A percentile compares a stretch with the other conserved stretches of the same genome.
Evolutionary conservation across 1,140 invertebrate species (phyloP).

Genomic region (Hestina assimilis): DNA sequence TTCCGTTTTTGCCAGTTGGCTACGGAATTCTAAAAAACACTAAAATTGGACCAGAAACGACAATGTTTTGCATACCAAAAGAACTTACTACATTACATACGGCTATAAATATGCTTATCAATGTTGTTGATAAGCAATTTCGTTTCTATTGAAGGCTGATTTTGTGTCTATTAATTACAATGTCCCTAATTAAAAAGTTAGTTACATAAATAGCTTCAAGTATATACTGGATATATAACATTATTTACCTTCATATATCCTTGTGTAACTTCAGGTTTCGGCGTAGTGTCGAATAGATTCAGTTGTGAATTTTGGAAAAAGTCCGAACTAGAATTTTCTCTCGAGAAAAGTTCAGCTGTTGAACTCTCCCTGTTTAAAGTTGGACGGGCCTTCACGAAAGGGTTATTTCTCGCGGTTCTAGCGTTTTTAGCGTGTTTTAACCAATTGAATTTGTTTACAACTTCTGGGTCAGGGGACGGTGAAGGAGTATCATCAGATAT

Average conservation of each 20-base stretch:
- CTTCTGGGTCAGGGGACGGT: slow-evolving; percentile 47
- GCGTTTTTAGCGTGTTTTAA: slow-evolving; percentile 53
- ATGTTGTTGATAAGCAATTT: too few species aligned
- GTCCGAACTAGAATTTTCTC: slow-evolving; percentile 63
- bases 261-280: slow-evolving; percentile 53
- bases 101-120: too few species aligned
- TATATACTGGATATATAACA: neutral
- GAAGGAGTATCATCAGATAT: slow-evolving; percentile 49
- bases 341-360: slow-evolving; percentile 56
- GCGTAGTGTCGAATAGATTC: slow-evolving; percentile 65
- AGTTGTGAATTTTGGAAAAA: slow-evolving; percentile 68
- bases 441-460: slow-evolving; percentile 62
- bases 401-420: slow-evolving; percentile 52
- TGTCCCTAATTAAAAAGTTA: neutral
- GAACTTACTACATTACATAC: too few species aligned
- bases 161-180: too few species aligned
- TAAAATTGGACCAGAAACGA: too few species aligned
- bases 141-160: too few species aligned
- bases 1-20: too few species aligned
- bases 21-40: too few species aligned
- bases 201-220: neutral
- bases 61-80: too few species aligned
- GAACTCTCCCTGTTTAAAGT: slow-evolving; percentile 65
- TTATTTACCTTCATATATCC: slow-evolving; percentile 81
- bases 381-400: slow-evolving; percentile 60